Evolutionary conservation across 1,140 invertebrate genomes (phyloP).

Genomic region (Matsumurasca onukii): DNA sequence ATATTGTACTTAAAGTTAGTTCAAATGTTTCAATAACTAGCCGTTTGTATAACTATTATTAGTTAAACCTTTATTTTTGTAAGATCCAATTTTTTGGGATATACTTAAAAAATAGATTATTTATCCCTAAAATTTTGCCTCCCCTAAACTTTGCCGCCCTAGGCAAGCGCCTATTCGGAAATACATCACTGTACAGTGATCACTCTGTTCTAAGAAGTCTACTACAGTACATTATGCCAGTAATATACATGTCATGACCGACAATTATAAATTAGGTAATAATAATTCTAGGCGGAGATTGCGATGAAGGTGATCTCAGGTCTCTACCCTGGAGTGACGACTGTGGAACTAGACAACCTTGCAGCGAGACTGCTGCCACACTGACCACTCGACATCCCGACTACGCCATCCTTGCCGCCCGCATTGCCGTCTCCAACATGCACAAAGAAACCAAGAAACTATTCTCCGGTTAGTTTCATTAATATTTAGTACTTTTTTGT

Average conservation of each 20-base stretch:
- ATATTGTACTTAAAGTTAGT: too few species aligned
- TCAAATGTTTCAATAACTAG: too few species aligned
- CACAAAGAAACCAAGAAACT: conserved; percentile 95
- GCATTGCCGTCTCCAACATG: conserved; percentile 95
- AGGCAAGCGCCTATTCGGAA: neutral
- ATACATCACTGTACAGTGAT: neutral
- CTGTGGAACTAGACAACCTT: conserved; percentile 94
- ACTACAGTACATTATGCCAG: neutral
- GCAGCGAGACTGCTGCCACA: conserved; percentile 96
- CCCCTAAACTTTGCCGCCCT: too few species aligned
- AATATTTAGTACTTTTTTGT: neutral
- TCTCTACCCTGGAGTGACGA: conserved; percentile 94
- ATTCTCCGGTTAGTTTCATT: conserved; percentile 70
- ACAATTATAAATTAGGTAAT: too few species aligned
- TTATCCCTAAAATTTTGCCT: too few species aligned
- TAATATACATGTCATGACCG: too few species aligned
- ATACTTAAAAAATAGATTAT: neutral
- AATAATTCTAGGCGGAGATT: conserved; percentile 65
- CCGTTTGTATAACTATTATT: too few species aligned
- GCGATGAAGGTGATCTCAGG: conserved; percentile 90
- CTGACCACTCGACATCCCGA: conserved; percentile 97
- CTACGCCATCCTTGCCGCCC: conserved; percentile 93
- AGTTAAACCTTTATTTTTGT: too few species aligned
- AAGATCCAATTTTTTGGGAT: too few species aligned
- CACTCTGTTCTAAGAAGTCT: neutral